phyloP scores from a whole-genome alignment of 2,888 invertebrate species.

The Anticlea derivata region DNA sequence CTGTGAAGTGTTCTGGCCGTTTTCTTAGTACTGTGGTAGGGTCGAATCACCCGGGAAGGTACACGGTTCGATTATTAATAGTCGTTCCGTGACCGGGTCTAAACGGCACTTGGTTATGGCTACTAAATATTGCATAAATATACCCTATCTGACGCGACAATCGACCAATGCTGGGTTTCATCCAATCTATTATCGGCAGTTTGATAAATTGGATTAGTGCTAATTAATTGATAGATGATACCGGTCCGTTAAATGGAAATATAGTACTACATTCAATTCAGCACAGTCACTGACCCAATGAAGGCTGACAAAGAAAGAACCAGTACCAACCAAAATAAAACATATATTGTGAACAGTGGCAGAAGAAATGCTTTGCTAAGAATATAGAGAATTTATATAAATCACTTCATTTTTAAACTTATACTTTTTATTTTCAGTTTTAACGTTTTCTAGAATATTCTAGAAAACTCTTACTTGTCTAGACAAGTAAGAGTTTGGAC shows the following conservation, averaged over 20 bases:
- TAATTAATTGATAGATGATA: constrained; percentile 27
- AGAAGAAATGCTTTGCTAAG: neutral
- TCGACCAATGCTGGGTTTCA: constrained; percentile 25
- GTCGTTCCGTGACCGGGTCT: constrained; percentile 55
- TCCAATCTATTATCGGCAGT: constrained; percentile 25
- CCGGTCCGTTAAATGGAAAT: neutral
- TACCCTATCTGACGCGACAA: constrained; percentile 43
- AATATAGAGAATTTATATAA: no score
- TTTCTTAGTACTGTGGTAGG: constrained; percentile 44
- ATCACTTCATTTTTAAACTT: no score
- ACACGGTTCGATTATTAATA: constrained; percentile 66
- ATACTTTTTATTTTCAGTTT: no score
- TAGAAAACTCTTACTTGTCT: no score
- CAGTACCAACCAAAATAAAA: no score
- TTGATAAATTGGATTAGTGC: constrained; percentile 28
- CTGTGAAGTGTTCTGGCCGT: constrained; percentile 22
- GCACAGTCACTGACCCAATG: no score
- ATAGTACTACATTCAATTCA: constrained; percentile 1
- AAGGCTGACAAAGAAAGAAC: no score
- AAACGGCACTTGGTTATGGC: constrained; percentile 48
- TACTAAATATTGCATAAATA: constrained; percentile 59
- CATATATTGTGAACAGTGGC: constrained; percentile 1
- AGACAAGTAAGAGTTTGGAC: no score
- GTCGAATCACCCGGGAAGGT: constrained; percentile 54
- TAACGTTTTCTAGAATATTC: no score